These are phyloP conservation scores for Channa argus DNA, from an alignment of 2,113 vertebrate species.

Conservation along the genomic window DNA sequence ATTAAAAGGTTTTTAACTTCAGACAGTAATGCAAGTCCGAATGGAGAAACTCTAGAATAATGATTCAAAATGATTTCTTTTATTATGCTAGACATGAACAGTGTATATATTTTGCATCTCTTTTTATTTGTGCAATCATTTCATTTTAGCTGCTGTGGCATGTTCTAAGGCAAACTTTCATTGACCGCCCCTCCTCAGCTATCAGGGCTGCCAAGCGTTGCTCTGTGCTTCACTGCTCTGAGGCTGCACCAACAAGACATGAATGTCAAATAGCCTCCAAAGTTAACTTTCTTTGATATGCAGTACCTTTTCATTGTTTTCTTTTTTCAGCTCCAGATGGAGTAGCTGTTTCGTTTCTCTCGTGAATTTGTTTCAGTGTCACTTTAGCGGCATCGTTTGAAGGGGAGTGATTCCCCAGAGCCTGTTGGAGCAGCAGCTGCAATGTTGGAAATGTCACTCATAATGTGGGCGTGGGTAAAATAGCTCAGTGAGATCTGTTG, in stretches of 20 bases:
- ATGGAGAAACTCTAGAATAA: not conserved
- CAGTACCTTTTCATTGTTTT: conserved; percentile 20
- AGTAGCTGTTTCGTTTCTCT: conserved; percentile 12
- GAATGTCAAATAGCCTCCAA: conserved; percentile 65
- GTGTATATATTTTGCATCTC: not conserved
- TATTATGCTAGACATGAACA: not conserved
- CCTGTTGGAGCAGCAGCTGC: conserved; percentile 38
- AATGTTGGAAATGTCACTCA: conserved; percentile 54
- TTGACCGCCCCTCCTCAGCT: conserved; percentile 51
- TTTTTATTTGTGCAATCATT: conserved; percentile 7
- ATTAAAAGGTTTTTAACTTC: conserved; percentile 11
- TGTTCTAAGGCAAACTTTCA: conserved; percentile 62
- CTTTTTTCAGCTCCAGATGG: conserved; percentile 16
- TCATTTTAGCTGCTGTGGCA: conserved; percentile 5
- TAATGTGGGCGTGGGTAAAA: conserved; percentile 14
- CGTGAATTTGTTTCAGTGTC: conserved; percentile 24
- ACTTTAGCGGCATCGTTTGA: conserved; percentile 45
- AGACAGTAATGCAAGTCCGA: not conserved
- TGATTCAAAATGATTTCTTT: not conserved
- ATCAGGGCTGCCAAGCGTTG: conserved; percentile 45
- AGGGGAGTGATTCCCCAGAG: conserved; percentile 47
- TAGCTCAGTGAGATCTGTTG: conserved; percentile 51
- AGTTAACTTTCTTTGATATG: conserved; percentile 36
- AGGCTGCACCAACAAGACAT: conserved; percentile 70
- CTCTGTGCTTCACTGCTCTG: conserved; percentile 53